phyloP scores from a whole-genome alignment of 2,888 invertebrate genomes.

The Sipha maydis region DNA sequence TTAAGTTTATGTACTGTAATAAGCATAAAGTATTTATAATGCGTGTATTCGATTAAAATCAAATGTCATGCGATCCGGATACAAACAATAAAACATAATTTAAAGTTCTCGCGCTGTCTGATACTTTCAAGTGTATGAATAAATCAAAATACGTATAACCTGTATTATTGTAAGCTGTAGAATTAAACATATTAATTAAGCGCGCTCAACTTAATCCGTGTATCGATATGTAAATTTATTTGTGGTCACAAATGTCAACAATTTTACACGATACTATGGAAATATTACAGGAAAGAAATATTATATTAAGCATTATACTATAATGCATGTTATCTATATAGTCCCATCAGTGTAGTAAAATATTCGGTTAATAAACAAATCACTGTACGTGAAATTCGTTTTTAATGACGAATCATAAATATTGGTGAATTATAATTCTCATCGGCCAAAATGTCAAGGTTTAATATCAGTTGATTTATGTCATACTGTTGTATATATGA shows the following conservation, averaged over 20 bases:
- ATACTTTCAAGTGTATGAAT: neutral
- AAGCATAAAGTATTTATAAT: neutral
- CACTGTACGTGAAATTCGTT: neutral
- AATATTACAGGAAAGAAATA: no score
- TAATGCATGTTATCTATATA: no score
- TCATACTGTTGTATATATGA: neutral
- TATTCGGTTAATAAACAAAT: no score
- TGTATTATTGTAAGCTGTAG: neutral
- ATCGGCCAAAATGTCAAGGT: neutral
- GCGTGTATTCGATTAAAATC: neutral
- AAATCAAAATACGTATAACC: neutral
- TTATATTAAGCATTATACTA: no score
- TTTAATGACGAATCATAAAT: neutral
- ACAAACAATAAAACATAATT: neutral
- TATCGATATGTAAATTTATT: no score
- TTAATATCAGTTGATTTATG: neutral
- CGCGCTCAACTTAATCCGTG: neutral
- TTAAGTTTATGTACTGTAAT: neutral
- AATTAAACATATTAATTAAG: neutral
- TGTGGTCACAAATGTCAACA: no score
- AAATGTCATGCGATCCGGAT: slow-evolving; percentile 1
- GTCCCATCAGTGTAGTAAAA: no score
- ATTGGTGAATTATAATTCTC: neutral
- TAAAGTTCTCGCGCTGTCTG: neutral
- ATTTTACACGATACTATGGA: no score